A percentile compares a stretch with the other conserved stretches of the same genome.
Conservation (phyloP, 1,140 invertebrate genomes). For the Zaprionus gabonicus region DNA sequence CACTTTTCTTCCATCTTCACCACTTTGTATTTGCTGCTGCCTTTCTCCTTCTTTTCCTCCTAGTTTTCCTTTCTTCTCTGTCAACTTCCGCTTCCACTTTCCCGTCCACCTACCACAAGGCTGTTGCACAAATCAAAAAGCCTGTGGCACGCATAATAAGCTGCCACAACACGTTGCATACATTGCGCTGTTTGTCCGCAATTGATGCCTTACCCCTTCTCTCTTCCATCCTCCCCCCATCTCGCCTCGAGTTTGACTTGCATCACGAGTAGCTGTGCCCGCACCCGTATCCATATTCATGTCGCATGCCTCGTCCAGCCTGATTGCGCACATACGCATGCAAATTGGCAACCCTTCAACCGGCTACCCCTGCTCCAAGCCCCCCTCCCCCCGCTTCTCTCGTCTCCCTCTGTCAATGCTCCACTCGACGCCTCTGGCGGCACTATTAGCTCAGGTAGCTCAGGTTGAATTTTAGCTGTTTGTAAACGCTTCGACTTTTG, state of each 20-base stretch:
- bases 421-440: neutral
- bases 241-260: neutral
- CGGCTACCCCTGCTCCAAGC: neutral
- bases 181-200: slow-evolving; percentile 30
- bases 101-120: neutral
- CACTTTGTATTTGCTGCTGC: neutral
- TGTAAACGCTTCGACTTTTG: slow-evolving; percentile 68
- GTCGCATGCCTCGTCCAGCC: slow-evolving; percentile 18
- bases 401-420: neutral
- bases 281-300: slow-evolving; percentile 14
- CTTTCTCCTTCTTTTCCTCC: neutral
- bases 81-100: neutral
- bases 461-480: slow-evolving; percentile 58
- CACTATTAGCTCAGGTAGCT: slow-evolving; percentile 19
- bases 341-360: slow-evolving; percentile 9
- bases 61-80: neutral
- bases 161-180: slow-evolving; percentile 64
- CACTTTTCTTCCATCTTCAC: too few species aligned
- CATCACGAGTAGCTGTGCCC: neutral
- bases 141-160: slow-evolving; percentile 36
- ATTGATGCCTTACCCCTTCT: slow-evolving; percentile 28
- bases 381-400: too few species aligned
- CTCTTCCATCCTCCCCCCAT: neutral
- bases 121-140: neutral
- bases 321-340: slow-evolving; percentile 7